These are phyloP conservation scores for Stichodactyla helianthus DNA, from an alignment of 64 coral and sea anemone genomes.

Conservation along the genomic window DNA sequence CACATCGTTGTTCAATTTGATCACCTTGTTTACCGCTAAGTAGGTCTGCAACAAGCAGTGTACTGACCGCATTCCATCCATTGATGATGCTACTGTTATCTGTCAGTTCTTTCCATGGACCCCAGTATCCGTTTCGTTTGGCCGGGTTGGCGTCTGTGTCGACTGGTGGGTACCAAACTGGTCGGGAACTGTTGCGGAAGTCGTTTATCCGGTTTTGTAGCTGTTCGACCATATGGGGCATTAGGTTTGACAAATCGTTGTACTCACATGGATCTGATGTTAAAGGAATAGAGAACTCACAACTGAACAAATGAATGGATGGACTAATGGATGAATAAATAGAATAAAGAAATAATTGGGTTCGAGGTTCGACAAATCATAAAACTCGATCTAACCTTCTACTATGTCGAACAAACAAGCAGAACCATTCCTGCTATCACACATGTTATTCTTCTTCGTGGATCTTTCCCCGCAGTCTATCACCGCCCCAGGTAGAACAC, in stretches of 20 bases:
- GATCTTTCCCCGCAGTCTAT: constrained; percentile 23
- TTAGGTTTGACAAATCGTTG: constrained; percentile 43
- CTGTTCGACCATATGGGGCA: constrained; percentile 43
- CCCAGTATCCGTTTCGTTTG: constrained; percentile 35
- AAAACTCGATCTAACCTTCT: neutral
- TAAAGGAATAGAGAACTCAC: neutral
- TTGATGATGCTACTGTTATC: constrained; percentile 36
- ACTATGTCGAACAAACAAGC: constrained; percentile 40
- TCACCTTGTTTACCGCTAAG: neutral
- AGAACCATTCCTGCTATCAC: neutral
- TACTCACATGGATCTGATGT: constrained; percentile 85
- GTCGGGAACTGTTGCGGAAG: constrained; percentile 36
- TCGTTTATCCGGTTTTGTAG: constrained; percentile 45
- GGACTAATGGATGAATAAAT: neutral
- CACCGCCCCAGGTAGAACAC: constrained; percentile 22
- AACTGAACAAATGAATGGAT: neutral
- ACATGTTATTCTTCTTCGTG: neutral
- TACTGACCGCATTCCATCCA: constrained; percentile 2
- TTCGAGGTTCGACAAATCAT: neutral
- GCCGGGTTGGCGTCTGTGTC: constrained; percentile 48
- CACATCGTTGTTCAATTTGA: neutral
- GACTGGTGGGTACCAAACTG: constrained; percentile 63
- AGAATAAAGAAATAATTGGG: neutral
- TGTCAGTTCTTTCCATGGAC: constrained; percentile 37
- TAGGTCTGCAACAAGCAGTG: neutral